phyloP scores from a whole-genome alignment of 1,140 invertebrate genomes.

The Nasonia vitripennis region DNA sequence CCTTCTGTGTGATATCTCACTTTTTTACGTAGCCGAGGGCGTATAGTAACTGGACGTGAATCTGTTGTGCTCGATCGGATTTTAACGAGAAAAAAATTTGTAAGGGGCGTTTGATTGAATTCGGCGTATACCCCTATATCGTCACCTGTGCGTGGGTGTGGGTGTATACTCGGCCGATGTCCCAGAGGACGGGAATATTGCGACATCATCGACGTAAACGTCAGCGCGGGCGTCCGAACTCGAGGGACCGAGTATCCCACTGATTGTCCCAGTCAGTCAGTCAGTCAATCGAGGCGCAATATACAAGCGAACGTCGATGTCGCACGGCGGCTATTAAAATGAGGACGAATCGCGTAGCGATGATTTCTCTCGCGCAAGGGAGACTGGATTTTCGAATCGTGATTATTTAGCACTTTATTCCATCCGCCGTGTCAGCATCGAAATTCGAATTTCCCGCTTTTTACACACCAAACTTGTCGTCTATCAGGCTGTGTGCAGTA shows the following conservation, averaged over 20 bases:
- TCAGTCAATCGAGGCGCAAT: not conserved
- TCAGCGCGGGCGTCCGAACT: not conserved
- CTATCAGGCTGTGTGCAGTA: not conserved
- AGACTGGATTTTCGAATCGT: not conserved
- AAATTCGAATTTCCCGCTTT: not conserved
- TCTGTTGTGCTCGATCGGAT: too few species aligned
- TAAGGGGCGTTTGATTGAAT: too few species aligned
- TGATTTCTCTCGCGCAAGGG: too few species aligned
- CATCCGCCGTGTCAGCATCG: too few species aligned
- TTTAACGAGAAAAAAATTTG: too few species aligned
- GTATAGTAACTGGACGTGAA: too few species aligned
- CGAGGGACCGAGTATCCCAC: not conserved
- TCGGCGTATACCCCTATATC: too few species aligned
- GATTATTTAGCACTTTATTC: not conserved
- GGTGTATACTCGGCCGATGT: not conserved
- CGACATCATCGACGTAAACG: slow-evolving; percentile 27
- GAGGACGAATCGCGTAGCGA: not conserved
- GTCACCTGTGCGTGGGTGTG: too few species aligned
- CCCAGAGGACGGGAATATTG: not conserved
- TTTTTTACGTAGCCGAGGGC: too few species aligned
- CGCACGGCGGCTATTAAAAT: slow-evolving; percentile 13
- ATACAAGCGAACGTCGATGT: not conserved
- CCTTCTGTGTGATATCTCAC: not conserved
- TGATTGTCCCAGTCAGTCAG: slow-evolving; percentile 16
- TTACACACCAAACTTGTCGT: not conserved